phyloP scores from a whole-genome alignment of 2,797 vertebrate species.

The Sebastiscus tertius region DNA sequence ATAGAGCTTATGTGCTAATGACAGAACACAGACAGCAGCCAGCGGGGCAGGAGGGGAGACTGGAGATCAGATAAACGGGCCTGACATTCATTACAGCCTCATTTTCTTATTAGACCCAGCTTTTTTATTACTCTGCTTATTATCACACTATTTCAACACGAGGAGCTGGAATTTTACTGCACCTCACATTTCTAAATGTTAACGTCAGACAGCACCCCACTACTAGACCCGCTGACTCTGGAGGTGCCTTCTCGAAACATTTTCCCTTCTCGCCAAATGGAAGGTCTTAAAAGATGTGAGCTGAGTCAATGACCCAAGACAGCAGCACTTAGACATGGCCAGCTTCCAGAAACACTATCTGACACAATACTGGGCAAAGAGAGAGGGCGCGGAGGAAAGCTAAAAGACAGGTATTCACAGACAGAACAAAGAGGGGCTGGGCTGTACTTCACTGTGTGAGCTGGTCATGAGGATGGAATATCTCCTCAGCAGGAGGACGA shows the following conservation, averaged over 20 bases:
- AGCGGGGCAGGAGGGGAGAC: neutral
- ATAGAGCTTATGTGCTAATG: conserved; percentile 51
- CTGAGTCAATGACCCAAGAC: conserved; percentile 8
- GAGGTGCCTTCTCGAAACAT: neutral
- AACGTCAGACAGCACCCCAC: neutral
- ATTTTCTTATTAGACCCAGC: neutral
- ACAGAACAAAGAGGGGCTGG: too few relatives aligned
- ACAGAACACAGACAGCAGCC: conserved; percentile 42
- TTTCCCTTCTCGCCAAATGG: neutral
- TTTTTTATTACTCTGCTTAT: neutral
- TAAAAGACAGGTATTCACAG: too few relatives aligned
- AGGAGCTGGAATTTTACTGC: neutral
- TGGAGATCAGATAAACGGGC: conserved; percentile 5
- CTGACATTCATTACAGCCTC: neutral
- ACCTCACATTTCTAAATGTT: neutral
- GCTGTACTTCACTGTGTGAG: too few relatives aligned
- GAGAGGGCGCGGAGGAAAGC: too few relatives aligned
- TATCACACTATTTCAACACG: neutral
- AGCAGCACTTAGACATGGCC: conserved; percentile 20
- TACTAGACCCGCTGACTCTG: neutral
- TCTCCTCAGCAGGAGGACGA: too few relatives aligned
- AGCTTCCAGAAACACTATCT: conserved; percentile 13
- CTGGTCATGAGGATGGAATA: too few relatives aligned
- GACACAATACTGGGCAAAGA: neutral
- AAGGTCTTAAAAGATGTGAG: conserved; percentile 2